These are phyloP conservation scores for Thalassoma bifasciatum DNA, from an alignment of 2,113 vertebrate species.

Conservation along the genomic window DNA sequence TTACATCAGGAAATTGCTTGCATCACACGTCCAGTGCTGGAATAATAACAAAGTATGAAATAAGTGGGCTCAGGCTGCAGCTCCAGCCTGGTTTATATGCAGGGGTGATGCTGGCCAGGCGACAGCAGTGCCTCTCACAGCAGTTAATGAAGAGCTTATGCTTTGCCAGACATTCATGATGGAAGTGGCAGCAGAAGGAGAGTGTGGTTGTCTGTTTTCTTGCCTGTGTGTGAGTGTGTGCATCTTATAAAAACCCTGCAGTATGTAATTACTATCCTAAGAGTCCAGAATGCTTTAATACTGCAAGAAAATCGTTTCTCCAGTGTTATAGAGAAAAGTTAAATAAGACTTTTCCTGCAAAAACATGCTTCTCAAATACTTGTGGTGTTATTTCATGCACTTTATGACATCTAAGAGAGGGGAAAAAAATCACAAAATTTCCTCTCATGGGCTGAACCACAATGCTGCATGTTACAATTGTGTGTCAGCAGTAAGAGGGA, in stretches of 20 bases:
- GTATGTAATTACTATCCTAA: conserved; percentile 4
- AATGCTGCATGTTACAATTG: conserved; percentile 33
- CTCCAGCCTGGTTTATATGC: conserved; percentile 61
- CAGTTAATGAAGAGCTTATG: conserved; percentile 66
- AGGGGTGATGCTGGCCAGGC: conserved; percentile 36
- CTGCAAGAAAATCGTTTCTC: not conserved
- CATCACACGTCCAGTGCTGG: conserved; percentile 65
- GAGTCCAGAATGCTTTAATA: conserved; percentile 2
- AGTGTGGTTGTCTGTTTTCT: conserved; percentile 17
- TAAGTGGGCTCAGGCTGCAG: conserved; percentile 34
- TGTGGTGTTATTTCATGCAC: conserved; percentile 10
- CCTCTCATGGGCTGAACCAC: conserved; percentile 21
- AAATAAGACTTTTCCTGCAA: conserved; percentile 2
- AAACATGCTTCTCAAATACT: conserved; percentile 6
- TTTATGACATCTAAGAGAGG: conserved; percentile 17
- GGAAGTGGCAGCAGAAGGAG: conserved; percentile 20
- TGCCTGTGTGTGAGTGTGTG: conserved; percentile 7
- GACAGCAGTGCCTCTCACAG: conserved; percentile 47
- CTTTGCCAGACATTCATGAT: conserved; percentile 49
- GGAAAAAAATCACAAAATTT: not conserved
- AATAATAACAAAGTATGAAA: conserved; percentile 73
- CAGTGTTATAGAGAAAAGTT: conserved; percentile 1
- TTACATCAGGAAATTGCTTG: conserved; percentile 80
- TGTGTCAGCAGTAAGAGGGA: conserved; percentile 32
- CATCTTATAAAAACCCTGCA: not conserved